Conservation (phyloP, 1,140 invertebrate genomes). For the Episyrphus balteatus region DNA sequence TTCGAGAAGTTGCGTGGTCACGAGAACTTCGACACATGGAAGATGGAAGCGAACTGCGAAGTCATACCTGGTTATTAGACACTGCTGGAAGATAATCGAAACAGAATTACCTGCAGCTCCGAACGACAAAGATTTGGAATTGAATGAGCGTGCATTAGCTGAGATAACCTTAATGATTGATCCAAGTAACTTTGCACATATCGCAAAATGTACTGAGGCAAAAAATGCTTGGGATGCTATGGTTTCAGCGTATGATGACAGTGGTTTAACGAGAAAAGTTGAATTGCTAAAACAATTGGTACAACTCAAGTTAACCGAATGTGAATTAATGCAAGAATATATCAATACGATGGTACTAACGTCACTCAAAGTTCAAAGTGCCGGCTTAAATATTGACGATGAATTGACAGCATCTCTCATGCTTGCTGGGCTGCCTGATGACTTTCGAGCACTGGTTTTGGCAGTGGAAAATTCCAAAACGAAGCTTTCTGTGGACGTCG, state of each 20-base stretch:
- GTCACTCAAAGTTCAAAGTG: constrained; percentile 4
- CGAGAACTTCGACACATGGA: constrained; percentile 4
- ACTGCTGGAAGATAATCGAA: background rate
- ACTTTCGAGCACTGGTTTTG: constrained; percentile 4
- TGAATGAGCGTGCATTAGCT: background rate
- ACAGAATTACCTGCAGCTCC: background rate
- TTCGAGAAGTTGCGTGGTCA: constrained; percentile 2
- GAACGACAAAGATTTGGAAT: background rate
- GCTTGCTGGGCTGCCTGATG: constrained; percentile 3
- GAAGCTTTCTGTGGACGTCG: constrained; percentile 18
- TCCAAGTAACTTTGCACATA: constrained; percentile 4
- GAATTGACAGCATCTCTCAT: constrained; percentile 5
- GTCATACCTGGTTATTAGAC: constrained; percentile 2
- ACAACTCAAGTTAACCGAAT: constrained; percentile 6
- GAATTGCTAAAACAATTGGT: constrained; percentile 7
- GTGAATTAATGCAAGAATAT: constrained; percentile 2
- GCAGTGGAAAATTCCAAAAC: constrained; percentile 13
- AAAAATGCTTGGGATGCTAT: constrained; percentile 4
- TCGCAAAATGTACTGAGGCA: background rate
- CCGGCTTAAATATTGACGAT: constrained; percentile 3
- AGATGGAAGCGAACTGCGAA: background rate
- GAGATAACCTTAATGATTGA: constrained; percentile 4
- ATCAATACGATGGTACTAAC: constrained; percentile 4
- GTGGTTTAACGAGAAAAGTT: constrained; percentile 7
- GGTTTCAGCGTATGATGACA: constrained; percentile 5